phyloP scores from a whole-genome alignment of 2,113 vertebrate species.

The Hylia prasina region DNA sequence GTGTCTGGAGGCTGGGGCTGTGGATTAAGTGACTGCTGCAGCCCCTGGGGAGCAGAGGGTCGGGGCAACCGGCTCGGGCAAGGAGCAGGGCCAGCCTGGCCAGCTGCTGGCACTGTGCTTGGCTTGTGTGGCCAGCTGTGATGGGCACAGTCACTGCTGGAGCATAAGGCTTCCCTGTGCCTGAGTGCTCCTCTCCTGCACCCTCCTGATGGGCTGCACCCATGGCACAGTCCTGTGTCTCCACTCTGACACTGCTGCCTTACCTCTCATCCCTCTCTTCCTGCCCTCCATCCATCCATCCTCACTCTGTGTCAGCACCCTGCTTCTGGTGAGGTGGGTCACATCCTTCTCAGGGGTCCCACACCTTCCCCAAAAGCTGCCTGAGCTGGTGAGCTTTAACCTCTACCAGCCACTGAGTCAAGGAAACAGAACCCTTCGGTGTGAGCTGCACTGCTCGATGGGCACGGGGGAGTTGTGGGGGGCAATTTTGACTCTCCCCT shows the following conservation, averaged over 20 bases:
- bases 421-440: accelerated
- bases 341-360: neutral
- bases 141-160: neutral
- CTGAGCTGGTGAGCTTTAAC: neutral
- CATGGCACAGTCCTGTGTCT: neutral
- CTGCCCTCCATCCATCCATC: neutral
- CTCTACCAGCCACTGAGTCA: neutral
- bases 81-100: accelerated
- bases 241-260: neutral
- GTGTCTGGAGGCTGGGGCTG: neutral
- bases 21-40: neutral
- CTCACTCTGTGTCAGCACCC: neutral
- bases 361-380: neutral
- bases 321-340: neutral
- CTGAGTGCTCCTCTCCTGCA: neutral
- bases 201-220: neutral
- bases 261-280: neutral
- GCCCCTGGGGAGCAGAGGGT: neutral
- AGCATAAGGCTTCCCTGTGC: neutral
- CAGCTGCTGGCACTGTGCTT: neutral
- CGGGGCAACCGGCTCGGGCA: accelerated
- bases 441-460: accelerated
- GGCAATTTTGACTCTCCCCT: neutral
- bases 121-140: neutral
- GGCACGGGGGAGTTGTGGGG: accelerated